Evolutionary conservation across 1,140 invertebrate genomes (phyloP).

Genomic region (Harlomillsia oculata): DNA sequence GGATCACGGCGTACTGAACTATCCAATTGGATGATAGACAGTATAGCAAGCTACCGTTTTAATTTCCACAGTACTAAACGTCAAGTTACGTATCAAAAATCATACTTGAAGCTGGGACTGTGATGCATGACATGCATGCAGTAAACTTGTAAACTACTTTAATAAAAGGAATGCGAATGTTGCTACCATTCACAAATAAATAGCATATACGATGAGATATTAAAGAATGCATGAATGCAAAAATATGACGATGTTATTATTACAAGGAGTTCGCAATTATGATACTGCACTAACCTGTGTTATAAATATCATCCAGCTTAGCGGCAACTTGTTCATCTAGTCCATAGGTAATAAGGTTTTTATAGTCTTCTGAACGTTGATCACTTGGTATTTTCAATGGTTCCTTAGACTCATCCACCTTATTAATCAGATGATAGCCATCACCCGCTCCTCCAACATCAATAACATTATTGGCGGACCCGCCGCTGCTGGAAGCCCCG

Average conservation of each 20-base stretch:
- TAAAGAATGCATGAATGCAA: too few species aligned
- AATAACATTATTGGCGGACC: not conserved
- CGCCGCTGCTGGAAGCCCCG: constrained; percentile 17
- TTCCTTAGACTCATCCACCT: constrained; percentile 15
- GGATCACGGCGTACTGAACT: too few species aligned
- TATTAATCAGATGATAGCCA: constrained; percentile 1
- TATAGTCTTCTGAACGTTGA: constrained; percentile 29
- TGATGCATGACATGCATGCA: not conserved
- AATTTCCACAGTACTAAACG: constrained; percentile 17
- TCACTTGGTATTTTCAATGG: constrained; percentile 16
- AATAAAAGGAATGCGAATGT: not conserved
- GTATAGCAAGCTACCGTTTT: too few species aligned
- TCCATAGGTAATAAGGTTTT: constrained; percentile 35
- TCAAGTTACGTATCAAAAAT: constrained; percentile 1
- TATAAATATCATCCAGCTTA: constrained; percentile 94
- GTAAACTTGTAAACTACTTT: constrained; percentile 1
- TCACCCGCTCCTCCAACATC: constrained; percentile 11
- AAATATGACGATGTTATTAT: too few species aligned
- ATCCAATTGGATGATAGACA: too few species aligned
- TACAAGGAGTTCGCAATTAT: too few species aligned
- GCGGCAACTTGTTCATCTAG: constrained; percentile 85
- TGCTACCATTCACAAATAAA: not conserved
- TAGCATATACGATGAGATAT: too few species aligned
- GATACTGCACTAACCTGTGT: too few species aligned
- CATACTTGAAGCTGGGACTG: constrained; percentile 18